Conservation (phyloP, 2,113 vertebrate genomes). For the Nematolebias whitei region DNA sequence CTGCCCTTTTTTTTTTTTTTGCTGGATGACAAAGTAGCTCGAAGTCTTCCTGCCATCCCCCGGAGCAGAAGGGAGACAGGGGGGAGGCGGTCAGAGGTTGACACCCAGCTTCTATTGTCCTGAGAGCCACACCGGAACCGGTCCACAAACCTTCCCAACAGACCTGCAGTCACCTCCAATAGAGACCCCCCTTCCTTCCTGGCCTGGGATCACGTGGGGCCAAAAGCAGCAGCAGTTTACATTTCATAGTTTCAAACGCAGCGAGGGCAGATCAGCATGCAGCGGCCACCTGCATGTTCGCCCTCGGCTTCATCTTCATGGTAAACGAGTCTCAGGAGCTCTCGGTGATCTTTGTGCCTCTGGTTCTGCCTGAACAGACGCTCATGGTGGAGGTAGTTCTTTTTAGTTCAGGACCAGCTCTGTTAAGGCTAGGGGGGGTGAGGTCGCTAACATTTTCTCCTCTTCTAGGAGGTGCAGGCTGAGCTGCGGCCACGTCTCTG, state of each 20-base stretch:
- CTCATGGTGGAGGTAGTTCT: conserved; percentile 58
- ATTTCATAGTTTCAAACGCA: conserved; percentile 39
- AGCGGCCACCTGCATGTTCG: conserved; percentile 67
- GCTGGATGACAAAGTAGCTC: conserved; percentile 68
- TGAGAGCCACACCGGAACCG: conserved; percentile 50
- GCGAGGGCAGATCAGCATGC: conserved; percentile 61
- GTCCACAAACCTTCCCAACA: conserved; percentile 41
- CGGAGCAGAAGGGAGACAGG: conserved; percentile 23
- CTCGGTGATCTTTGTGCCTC: conserved; percentile 73
- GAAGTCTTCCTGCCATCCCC: conserved; percentile 69
- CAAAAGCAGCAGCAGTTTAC: conserved; percentile 11
- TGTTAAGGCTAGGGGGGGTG: background rate
- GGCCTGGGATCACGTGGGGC: conserved; percentile 42
- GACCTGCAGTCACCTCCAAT: conserved; percentile 57
- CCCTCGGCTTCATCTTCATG: conserved; percentile 68
- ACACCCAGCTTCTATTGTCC: conserved; percentile 73
- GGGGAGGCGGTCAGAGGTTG: conserved; percentile 57
- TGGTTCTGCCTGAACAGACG: conserved; percentile 54
- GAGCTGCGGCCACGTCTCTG: conserved; percentile 90
- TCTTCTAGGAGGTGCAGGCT: conserved; percentile 55
- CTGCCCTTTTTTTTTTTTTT: conserved; percentile 62
- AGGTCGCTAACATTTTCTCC: conserved; percentile 6
- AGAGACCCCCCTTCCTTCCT: conserved; percentile 69
- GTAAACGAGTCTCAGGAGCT: conserved; percentile 69
- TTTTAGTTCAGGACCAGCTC: background rate